A percentile compares a stretch with the other conserved stretches of the same genome.
Conservation (phyloP, 2,888 invertebrate species). For the Rhamphomyia laevipes region DNA sequence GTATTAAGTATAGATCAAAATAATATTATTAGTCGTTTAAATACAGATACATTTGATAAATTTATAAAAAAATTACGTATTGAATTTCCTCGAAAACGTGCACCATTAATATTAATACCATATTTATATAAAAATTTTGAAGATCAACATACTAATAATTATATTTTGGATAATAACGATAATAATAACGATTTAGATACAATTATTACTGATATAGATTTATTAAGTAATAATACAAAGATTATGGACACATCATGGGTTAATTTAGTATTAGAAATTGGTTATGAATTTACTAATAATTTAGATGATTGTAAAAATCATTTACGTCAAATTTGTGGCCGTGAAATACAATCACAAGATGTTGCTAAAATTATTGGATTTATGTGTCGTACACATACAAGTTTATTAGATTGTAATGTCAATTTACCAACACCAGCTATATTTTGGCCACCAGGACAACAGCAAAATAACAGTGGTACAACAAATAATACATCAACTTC, state of each 20-base stretch:
- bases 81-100: slow-evolving; percentile 80
- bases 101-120: slow-evolving; percentile 82
- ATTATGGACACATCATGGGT: slow-evolving; percentile 68
- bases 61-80: slow-evolving; percentile 70
- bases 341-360: slow-evolving; percentile 71
- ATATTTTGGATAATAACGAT: neutral
- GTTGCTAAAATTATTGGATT: slow-evolving; percentile 76
- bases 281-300: slow-evolving; percentile 75
- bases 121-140: slow-evolving; percentile 48
- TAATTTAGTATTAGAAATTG: slow-evolving; percentile 80
- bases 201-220: neutral
- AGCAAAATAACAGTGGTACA: slow-evolving; percentile 9
- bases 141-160: neutral
- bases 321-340: slow-evolving; percentile 66
- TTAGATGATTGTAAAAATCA: slow-evolving; percentile 81
- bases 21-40: slow-evolving; percentile 42
- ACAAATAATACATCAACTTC: neutral
- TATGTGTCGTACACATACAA: slow-evolving; percentile 71
- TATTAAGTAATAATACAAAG: slow-evolving; percentile 20
- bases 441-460: slow-evolving; percentile 43
- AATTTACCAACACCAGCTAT: slow-evolving; percentile 55
- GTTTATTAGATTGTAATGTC: slow-evolving; percentile 53
- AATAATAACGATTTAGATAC: neutral
- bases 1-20: slow-evolving; percentile 40
- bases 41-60: slow-evolving; percentile 61